Conservation (phyloP, 2,113 vertebrate genomes). For the Nannobrachium achirus region DNA sequence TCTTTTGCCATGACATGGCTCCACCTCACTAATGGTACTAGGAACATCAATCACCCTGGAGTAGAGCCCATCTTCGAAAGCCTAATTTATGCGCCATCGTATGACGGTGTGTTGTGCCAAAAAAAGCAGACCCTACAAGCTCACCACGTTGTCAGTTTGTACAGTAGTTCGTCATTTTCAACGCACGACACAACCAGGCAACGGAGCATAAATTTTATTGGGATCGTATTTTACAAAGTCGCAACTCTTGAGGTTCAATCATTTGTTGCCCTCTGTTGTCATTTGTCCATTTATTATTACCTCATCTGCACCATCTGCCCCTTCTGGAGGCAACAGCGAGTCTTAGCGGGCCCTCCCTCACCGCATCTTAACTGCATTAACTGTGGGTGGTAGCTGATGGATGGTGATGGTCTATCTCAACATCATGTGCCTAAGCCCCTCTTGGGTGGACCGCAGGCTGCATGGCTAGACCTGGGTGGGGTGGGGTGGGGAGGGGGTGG, state of each 20-base stretch:
- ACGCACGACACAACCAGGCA: no score
- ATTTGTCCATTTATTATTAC: slow-evolving; percentile 76
- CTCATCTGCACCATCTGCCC: slow-evolving; percentile 74
- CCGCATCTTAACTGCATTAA: slow-evolving; percentile 79
- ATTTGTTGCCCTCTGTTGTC: slow-evolving; percentile 63
- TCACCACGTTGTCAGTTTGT: no score
- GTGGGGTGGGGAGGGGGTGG: slow-evolving; percentile 58
- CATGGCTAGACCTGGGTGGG: slow-evolving; percentile 55
- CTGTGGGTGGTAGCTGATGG: slow-evolving; percentile 72
- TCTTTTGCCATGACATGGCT: no score
- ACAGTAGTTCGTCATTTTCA: no score
- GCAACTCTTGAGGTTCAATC: slow-evolving; percentile 65
- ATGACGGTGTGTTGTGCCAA: no score
- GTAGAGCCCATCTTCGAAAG: no score
- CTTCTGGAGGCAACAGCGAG: slow-evolving; percentile 60
- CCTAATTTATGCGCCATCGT: no score
- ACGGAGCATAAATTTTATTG: background rate
- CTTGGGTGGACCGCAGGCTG: slow-evolving; percentile 58
- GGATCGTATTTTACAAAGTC: slow-evolving; percentile 69
- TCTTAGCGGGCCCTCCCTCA: slow-evolving; percentile 64
- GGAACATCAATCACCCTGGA: no score
- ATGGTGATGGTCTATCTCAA: slow-evolving; percentile 71
- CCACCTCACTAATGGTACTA: no score
- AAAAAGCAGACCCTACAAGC: no score
- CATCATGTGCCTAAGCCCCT: slow-evolving; percentile 66